Evolutionary conservation across 2,888 invertebrate genomes (phyloP).

Genomic region (Mythimna impura): DNA sequence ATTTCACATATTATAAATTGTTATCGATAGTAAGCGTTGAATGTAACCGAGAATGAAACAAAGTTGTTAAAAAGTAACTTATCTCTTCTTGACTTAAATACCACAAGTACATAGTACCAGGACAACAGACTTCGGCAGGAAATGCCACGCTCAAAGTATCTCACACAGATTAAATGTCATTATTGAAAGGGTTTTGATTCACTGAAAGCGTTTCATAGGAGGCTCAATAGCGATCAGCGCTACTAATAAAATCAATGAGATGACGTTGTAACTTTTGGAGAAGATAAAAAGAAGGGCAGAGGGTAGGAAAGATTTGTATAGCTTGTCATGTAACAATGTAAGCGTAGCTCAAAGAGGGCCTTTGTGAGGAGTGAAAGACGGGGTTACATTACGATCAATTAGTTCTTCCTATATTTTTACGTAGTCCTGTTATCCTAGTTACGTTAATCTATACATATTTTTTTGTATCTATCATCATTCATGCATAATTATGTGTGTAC

Average conservation of each 20-base stretch:
- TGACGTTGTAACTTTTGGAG: conserved; percentile 36
- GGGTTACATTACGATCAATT: conserved; percentile 8
- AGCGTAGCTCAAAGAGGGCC: neutral
- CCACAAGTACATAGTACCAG: neutral
- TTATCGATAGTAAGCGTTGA: too few relatives aligned
- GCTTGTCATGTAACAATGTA: conserved; percentile 29
- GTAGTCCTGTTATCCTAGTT: too few relatives aligned
- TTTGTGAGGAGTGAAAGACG: conserved; percentile 9
- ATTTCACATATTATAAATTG: too few relatives aligned
- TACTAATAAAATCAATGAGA: conserved; percentile 31
- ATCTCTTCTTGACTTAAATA: neutral
- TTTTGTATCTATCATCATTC: too few relatives aligned
- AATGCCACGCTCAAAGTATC: neutral
- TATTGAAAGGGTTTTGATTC: conserved; percentile 13
- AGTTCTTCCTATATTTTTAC: too few relatives aligned
- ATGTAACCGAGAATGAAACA: too few relatives aligned
- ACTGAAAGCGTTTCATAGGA: neutral
- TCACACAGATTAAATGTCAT: neutral
- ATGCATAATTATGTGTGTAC: too few relatives aligned
- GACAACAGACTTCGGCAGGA: neutral
- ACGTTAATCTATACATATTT: too few relatives aligned
- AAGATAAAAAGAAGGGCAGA: conserved; percentile 19
- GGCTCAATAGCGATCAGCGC: conserved; percentile 2
- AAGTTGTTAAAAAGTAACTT: too few relatives aligned
- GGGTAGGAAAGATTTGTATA: conserved; percentile 14